A percentile compares a stretch with the other conserved stretches of the same genome.
Conservation (phyloP, 2,113 vertebrate species). For the Diadophis punctatus region DNA sequence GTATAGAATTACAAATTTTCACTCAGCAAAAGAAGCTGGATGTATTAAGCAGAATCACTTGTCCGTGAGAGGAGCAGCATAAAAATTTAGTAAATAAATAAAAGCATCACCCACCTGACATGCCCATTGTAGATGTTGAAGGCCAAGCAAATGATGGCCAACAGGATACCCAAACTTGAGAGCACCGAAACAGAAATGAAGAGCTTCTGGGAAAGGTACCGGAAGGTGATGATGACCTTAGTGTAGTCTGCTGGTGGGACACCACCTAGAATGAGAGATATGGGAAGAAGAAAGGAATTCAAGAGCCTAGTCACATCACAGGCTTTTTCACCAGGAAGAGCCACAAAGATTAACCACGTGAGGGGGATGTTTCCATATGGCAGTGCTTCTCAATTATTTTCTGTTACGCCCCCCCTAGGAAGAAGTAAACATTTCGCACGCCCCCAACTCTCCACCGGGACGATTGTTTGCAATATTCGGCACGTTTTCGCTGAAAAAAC, state of each 20-base stretch:
- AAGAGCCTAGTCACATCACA: neutral
- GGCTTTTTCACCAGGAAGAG: neutral
- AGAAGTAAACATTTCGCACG: too few relatives aligned
- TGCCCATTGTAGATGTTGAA: constrained; percentile 96
- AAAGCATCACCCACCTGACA: constrained; percentile 75
- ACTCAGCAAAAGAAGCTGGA: neutral
- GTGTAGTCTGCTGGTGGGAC: constrained; percentile 87
- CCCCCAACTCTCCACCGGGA: too few relatives aligned
- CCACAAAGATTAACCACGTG: neutral
- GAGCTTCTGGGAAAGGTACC: constrained; percentile 91
- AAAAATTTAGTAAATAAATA: neutral
- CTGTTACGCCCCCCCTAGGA: too few relatives aligned
- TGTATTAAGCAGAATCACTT: neutral
- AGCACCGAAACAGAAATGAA: constrained; percentile 88
- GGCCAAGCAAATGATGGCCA: constrained; percentile 87
- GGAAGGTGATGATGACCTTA: constrained; percentile 86
- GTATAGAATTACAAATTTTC: neutral
- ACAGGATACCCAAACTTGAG: constrained; percentile 82
- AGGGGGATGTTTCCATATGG: neutral
- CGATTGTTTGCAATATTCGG: too few relatives aligned
- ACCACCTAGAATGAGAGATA: constrained; percentile 63
- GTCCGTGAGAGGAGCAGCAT: neutral
- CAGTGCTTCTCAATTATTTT: too few relatives aligned
- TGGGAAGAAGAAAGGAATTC: neutral
- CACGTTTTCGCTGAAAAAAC: too few relatives aligned